Percentiles rank a stretch among this genome's conserved stretches.
Evolutionary conservation across 1,140 invertebrate species (phyloP).

Genomic region (Heliconius hermathena): DNA sequence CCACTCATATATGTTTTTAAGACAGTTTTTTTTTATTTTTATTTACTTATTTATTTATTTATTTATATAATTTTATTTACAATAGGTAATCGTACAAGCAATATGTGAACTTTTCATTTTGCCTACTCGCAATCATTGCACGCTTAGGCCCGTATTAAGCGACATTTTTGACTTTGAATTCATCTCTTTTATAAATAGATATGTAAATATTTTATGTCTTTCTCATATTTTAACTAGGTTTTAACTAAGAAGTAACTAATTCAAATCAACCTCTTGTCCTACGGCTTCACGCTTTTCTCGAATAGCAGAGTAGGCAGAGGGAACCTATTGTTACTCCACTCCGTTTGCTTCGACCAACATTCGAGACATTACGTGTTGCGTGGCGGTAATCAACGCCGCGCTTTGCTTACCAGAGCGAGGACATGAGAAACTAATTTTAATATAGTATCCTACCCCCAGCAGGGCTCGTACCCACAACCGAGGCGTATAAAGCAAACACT

Average conservation of each 20-base stretch:
- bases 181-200: slow-evolving; percentile 12
- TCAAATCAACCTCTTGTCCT: not conserved
- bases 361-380: too few relatives aligned
- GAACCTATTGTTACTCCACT: not conserved
- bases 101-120: slow-evolving; percentile 9
- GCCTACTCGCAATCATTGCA: slow-evolving; percentile 36
- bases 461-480: too few relatives aligned
- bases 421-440: too few relatives aligned
- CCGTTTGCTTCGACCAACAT: too few relatives aligned
- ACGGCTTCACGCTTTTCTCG: not conserved
- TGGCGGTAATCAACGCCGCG: too few relatives aligned
- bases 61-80: not conserved
- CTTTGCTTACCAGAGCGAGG: too few relatives aligned
- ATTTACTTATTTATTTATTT: not conserved
- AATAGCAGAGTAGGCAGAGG: not conserved
- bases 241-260: not conserved
- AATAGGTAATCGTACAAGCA: not conserved
- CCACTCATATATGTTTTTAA: not conserved
- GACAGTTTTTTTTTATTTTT: too few relatives aligned
- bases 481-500: too few relatives aligned
- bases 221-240: not conserved
- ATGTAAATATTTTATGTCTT: slow-evolving; percentile 8
- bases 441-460: too few relatives aligned
- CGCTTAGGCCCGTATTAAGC: slow-evolving; percentile 28
- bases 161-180: slow-evolving; percentile 19